phyloP scores from a whole-genome alignment of 2,113 vertebrate species.

The Dipodomys merriami region DNA sequence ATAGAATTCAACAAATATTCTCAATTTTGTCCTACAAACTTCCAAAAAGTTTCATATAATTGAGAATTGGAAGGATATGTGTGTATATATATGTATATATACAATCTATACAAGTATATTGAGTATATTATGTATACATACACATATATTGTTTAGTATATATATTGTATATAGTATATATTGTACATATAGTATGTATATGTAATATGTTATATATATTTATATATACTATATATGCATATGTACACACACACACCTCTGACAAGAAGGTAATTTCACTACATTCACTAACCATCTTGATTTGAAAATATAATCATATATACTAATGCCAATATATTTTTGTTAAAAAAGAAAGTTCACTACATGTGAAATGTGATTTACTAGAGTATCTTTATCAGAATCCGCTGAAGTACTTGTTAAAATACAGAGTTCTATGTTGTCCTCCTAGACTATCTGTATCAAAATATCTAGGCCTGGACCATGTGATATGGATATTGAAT shows the following conservation, averaged over 20 bases:
- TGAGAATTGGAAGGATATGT: too few relatives aligned
- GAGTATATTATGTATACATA: too few relatives aligned
- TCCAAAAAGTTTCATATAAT: background rate
- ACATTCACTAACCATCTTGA: constrained; percentile 7
- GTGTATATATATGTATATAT: too few relatives aligned
- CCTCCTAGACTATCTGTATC: background rate
- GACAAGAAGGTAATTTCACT: too few relatives aligned
- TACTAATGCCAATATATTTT: constrained; percentile 26
- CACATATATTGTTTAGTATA: too few relatives aligned
- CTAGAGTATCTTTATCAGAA: background rate
- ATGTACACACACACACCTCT: too few relatives aligned
- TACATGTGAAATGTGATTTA: background rate
- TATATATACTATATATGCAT: too few relatives aligned
- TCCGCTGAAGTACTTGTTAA: background rate
- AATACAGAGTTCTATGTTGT: background rate
- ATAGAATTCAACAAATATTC: background rate
- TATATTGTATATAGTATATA: too few relatives aligned
- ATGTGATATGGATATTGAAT: constrained; percentile 21
- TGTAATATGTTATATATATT: too few relatives aligned
- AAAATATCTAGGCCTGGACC: background rate
- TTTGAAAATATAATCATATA: constrained; percentile 38
- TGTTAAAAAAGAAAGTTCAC: background rate
- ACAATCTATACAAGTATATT: too few relatives aligned
- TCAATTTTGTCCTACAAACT: constrained; percentile 3
- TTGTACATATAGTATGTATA: too few relatives aligned